Base-by-base conservation (phyloP, 2,797 vertebrate species). In the Danio tinwini region DNA sequence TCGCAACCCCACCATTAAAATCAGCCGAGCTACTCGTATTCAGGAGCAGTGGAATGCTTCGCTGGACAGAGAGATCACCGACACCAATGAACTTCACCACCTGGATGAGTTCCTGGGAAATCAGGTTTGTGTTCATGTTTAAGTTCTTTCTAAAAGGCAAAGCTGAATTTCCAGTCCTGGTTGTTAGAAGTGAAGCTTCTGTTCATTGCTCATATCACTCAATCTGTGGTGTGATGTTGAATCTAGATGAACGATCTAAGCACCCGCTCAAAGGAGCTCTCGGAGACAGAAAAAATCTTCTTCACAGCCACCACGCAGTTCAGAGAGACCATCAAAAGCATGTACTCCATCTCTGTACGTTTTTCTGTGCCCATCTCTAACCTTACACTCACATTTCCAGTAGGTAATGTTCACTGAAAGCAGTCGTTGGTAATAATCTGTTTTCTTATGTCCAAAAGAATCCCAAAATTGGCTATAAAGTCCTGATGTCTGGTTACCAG, bases 41-140 rank as follows among this genome's bases (percentile, higher is more conserved):
- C 93, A 91, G 0, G 91, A 94, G 86, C 92, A 95, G 65, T 95
- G 95, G 91, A 93, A 93, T 9, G 86, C 90, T 0, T 95, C 96
- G 0, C 90, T 97, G 83, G 92, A 92, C 49, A 92, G 94, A 0
- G 93, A 97, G 87, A 96, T 99, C 84, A 95, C 94, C 0, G 90
- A 97, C 1, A 86, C 93, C 87, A 95, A 94, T 0, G 98, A 99
- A 81, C 94, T 99, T 70, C 95, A 95, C 74, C 93, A 95, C 78
- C 94, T 99, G 59, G 97, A 99, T 0, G 97, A 99, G 81, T 99
- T 98, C 87, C 95, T 99, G 11, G 93, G 96, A 8, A 96, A 94
- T 83, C 97, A 98, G 95, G 97, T 98, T 52, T 14, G 69, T 86
- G 39, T 13, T 10, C 7, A n/a, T 21, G 5, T 40, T 69, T 37